phyloP scores from a whole-genome alignment of 1,140 invertebrate genomes.

The Druon quercuslanigerum region DNA sequence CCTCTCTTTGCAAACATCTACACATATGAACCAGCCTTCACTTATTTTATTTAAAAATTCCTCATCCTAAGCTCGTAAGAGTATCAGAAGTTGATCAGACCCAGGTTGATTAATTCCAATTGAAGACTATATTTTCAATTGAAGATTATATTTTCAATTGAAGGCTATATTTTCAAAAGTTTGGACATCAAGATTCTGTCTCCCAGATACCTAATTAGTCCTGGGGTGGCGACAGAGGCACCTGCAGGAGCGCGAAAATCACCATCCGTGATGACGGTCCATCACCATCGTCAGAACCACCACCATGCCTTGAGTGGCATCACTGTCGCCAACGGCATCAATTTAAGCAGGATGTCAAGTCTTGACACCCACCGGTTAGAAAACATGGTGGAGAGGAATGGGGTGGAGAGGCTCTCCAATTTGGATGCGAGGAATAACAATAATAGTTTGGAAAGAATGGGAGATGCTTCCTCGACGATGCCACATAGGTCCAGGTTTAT shows the following conservation, averaged over 20 bases:
- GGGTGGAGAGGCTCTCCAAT: conserved; percentile 62
- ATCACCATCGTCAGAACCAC: conserved; percentile 72
- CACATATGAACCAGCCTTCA: no score
- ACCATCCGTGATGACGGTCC: conserved; percentile 73
- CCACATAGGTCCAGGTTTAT: conserved; percentile 84
- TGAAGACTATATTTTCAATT: conserved; percentile 8
- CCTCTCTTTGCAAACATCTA: no score
- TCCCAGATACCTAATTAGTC: conserved; percentile 67
- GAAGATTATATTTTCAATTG: conserved; percentile 4
- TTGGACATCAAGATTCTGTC: conserved; percentile 69
- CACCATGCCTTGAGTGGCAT: conserved; percentile 72
- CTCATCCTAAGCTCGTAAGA: conserved; percentile 16
- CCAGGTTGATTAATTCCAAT: background rate
- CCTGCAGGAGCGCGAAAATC: conserved; percentile 67
- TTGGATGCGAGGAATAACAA: conserved; percentile 57
- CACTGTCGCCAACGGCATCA: conserved; percentile 66
- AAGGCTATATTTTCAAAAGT: conserved; percentile 6
- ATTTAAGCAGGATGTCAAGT: conserved; percentile 68
- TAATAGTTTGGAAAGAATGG: conserved; percentile 34
- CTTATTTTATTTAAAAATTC: no score
- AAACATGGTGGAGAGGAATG: conserved; percentile 61
- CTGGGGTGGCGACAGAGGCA: conserved; percentile 70
- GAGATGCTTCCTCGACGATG: conserved; percentile 73
- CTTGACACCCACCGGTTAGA: conserved; percentile 67
- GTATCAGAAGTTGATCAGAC: background rate